Evolutionary conservation across 2,113 vertebrate species (phyloP).

Genomic region (Chrysemys picta): DNA sequence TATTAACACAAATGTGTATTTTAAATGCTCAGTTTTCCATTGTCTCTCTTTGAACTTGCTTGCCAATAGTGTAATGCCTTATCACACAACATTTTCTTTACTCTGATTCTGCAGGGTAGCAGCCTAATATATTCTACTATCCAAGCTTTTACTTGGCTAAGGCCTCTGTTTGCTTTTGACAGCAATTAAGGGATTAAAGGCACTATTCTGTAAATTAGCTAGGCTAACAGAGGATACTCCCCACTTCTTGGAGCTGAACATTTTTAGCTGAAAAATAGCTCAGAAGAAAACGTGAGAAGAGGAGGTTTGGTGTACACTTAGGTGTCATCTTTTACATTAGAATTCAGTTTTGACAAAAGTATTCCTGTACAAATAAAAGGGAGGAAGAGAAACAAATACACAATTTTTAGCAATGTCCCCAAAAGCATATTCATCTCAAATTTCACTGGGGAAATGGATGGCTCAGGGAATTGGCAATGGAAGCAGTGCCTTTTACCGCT

Average conservation of each 20-base stretch:
- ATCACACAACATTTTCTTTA: not conserved
- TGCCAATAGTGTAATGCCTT: not conserved
- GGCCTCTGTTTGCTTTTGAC: not conserved
- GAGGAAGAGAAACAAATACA: not conserved
- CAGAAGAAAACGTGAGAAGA: not conserved
- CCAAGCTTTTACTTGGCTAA: not conserved
- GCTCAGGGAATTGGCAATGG: not conserved
- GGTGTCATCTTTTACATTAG: not conserved
- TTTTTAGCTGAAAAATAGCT: not conserved
- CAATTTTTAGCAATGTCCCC: not conserved
- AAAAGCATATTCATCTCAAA: accelerated
- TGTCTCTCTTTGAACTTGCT: not conserved
- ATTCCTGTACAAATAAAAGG: not conserved
- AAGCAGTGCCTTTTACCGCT: not conserved
- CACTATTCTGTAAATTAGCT: not conserved
- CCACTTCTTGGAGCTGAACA: not conserved
- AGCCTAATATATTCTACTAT: not conserved
- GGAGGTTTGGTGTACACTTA: not conserved
- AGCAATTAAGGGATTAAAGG: not conserved
- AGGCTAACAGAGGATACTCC: not conserved
- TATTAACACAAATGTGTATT: not conserved
- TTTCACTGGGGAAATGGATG: not conserved
- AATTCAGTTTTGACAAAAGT: not conserved
- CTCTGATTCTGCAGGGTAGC: not conserved
- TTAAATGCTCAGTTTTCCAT: not conserved